These are phyloP conservation scores for Meandrina meandrites DNA, from an alignment of 92 coral and sea anemone species.

Conservation along the genomic window DNA sequence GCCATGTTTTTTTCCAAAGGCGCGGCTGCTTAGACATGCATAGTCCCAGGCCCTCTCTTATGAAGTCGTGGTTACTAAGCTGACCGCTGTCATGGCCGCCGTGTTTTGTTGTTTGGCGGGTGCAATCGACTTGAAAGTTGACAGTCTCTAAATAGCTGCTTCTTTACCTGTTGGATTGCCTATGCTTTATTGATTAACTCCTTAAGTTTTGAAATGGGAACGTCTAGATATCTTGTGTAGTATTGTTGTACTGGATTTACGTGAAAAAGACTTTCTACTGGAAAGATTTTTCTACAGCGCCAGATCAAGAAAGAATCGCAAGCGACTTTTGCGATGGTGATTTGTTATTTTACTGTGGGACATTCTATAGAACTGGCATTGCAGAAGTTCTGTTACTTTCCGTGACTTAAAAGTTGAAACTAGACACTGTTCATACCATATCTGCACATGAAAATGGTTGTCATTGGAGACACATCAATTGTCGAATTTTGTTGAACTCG, in stretches of 20 bases:
- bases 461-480: background rate
- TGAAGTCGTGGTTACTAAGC: constrained; percentile 67
- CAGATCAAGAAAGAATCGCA: background rate
- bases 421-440: background rate
- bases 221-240: background rate
- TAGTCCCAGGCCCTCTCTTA: constrained; percentile 10
- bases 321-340: background rate
- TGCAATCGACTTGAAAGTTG: constrained; percentile 17
- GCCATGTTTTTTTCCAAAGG: constrained; percentile 14
- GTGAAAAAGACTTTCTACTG: background rate
- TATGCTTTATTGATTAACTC: background rate
- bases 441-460: constrained; percentile 1
- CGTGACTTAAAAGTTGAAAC: background rate
- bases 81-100: constrained; percentile 95
- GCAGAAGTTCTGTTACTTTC: background rate
- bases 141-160: background rate
- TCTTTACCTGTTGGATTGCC: constrained; percentile 15
- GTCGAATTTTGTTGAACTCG: background rate
- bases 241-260: background rate
- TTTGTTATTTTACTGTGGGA: background rate
- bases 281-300: background rate
- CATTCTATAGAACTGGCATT: background rate
- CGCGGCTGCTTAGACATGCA: constrained; percentile 30
- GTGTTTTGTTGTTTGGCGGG: constrained; percentile 63
- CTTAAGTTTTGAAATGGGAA: background rate